Evolutionary conservation across 2,888 invertebrate species (phyloP), one percentile per base, ranked within the genome.

Genomic region (Phragmatobia fuliginosa): DNA sequence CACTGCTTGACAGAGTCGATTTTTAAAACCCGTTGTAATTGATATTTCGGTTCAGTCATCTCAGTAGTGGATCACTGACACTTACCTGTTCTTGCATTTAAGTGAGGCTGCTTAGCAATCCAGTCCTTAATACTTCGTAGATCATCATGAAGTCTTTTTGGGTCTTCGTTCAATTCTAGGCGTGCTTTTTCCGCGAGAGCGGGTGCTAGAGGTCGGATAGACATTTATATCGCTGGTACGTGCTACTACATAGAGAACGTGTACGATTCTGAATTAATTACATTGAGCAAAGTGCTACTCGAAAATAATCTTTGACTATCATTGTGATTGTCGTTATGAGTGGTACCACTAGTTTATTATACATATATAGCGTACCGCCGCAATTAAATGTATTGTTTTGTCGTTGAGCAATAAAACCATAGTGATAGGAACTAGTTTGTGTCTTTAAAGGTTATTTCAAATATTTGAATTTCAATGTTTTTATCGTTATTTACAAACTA

Each of bases 61-160:
- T 49, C 41, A 21, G 21, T 45, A n/a, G 21, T 49, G n/a, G 4
- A 56, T 28, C 28, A 72, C 14, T 56, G 58, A 21, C 16, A 63
- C 73, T 64, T 70, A 90, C 90, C 90, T 80, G 87, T 90, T 72
- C 89, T 85, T n/a, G 87, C 87, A 28, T 87, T 91, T 25, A 96
- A 83, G 83, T 96, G 96, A 0, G 95, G 94, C 80, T 96, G 96
- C 80, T 96, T 96, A 2, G 89, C 86, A 25, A 96, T 82, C 96
- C 96, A 96, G 58, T 95, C 94, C 80, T 94, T 95, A 32, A 96
- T 88, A 77, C 93, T 90, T 67, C 93, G 88, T 38, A 96, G 85
- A 81, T 96, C 95, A 67, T 91, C 90, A 1, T 85, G 83, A 52
- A 96, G 84, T 58, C 92, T 86, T 11, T 88, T 90, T 0, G 96